Conservation (phyloP, 2,888 invertebrate genomes). For the Cheilosia vernalis region DNA sequence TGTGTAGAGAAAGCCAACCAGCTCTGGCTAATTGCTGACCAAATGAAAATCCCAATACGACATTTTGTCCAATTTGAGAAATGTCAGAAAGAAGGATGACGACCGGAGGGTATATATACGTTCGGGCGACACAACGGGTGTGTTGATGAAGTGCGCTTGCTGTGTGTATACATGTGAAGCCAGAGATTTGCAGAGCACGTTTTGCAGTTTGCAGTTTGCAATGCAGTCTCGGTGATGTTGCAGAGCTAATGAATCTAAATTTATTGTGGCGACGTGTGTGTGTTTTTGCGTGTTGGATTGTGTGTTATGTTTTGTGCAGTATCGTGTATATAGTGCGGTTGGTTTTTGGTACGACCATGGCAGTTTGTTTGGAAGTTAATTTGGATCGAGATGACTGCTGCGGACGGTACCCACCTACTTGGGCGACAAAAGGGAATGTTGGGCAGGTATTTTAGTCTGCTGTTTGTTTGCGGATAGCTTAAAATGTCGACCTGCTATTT, state of each 20-base stretch:
- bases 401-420: slow-evolving; percentile 4
- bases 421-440: slow-evolving; percentile 13
- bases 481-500: neutral
- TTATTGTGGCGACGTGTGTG: slow-evolving; percentile 71
- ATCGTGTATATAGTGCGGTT: slow-evolving; percentile 31
- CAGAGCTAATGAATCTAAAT: slow-evolving; percentile 75
- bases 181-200: slow-evolving; percentile 72
- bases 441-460: neutral
- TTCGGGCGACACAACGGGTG: neutral
- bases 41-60: slow-evolving; percentile 75
- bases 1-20: slow-evolving; percentile 28
- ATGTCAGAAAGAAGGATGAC: slow-evolving; percentile 62
- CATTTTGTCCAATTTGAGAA: slow-evolving; percentile 75
- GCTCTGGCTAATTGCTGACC: slow-evolving; percentile 74
- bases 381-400: slow-evolving; percentile 46
- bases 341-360: slow-evolving; percentile 43
- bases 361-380: slow-evolving; percentile 59
- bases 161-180: slow-evolving; percentile 34
- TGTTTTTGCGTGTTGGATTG: slow-evolving; percentile 36
- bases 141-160: slow-evolving; percentile 66
- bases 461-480: neutral
- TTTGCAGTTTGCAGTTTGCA: slow-evolving; percentile 72
- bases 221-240: slow-evolving; percentile 71
- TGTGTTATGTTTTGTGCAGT: slow-evolving; percentile 18
- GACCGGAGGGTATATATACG: neutral